Percentiles rank a stretch among this genome's conserved stretches.
Conservation (phyloP, 2,113 vertebrate genomes). For the Anarhynchus alexandrinus region DNA sequence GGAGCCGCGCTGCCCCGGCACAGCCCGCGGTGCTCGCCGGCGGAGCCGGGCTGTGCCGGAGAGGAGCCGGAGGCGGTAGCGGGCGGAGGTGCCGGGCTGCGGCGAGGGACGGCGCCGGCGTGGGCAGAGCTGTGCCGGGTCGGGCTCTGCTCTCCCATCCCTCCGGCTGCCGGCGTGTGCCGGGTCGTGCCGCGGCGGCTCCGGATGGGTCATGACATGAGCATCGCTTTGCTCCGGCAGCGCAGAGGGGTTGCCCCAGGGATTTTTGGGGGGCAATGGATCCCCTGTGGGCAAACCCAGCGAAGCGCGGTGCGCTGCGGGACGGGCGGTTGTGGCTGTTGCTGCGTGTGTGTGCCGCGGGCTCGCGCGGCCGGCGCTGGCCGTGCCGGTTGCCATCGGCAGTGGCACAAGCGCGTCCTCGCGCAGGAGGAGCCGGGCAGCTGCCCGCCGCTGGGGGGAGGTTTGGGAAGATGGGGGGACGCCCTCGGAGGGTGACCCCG, state of each 20-base stretch:
- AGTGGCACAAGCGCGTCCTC: not conserved
- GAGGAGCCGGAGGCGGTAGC: not conserved
- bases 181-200: not conserved
- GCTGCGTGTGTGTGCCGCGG: fast-evolving
- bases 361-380: fast-evolving
- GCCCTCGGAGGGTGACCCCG: not conserved
- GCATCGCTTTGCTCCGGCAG: fast-evolving
- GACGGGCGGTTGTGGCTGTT: not conserved
- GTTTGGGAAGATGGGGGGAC: not conserved
- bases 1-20: not conserved
- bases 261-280: fast-evolving
- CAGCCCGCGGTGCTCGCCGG: no score
- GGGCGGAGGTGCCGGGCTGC: not conserved
- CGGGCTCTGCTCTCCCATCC: no score
- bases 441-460: not conserved
- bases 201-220: fast-evolving
- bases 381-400: not conserved
- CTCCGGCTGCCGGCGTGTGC: not conserved
- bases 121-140: not conserved
- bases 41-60: not conserved
- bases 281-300: not conserved
- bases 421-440: not conserved
- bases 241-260: not conserved
- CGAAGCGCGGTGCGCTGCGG: fast-evolving
- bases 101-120: fast-evolving